phyloP scores from a whole-genome alignment of 2,797 vertebrate genomes.

The Tragelaphus oryx region DNA sequence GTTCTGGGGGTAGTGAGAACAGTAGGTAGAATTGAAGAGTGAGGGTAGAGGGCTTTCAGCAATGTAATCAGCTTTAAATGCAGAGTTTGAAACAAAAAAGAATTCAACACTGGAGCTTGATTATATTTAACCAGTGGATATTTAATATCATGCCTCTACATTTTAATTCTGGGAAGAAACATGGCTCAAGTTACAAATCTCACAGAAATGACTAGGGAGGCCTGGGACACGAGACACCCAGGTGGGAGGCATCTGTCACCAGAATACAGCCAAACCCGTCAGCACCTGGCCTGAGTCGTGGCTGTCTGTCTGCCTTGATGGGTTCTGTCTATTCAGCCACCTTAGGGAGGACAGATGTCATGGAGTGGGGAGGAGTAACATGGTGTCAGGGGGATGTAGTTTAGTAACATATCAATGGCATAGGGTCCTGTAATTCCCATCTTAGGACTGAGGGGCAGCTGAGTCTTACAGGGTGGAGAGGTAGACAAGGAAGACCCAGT shows the following conservation, averaged over 20 bases:
- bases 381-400: background rate
- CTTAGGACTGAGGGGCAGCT: background rate
- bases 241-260: background rate
- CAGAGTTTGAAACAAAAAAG: background rate
- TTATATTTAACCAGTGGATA: slow-evolving; percentile 39
- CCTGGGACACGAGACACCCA: background rate
- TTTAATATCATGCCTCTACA: slow-evolving; percentile 3
- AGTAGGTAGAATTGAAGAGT: background rate
- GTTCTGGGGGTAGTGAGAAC: background rate
- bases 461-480: background rate
- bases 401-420: background rate
- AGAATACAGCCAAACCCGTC: background rate
- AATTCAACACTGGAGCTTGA: background rate
- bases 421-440: background rate
- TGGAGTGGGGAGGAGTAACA: background rate
- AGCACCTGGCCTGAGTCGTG: background rate
- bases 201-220: background rate
- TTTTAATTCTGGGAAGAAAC: background rate
- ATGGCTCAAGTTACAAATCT: slow-evolving; percentile 14
- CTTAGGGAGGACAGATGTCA: background rate
- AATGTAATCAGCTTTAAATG: background rate
- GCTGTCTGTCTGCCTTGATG: background rate
- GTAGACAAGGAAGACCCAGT: background rate
- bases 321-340: background rate
- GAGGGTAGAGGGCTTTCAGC: background rate